These are phyloP conservation scores for Galagoides demidoff DNA, from an alignment of 2,797 vertebrate species.

Conservation along the genomic window DNA sequence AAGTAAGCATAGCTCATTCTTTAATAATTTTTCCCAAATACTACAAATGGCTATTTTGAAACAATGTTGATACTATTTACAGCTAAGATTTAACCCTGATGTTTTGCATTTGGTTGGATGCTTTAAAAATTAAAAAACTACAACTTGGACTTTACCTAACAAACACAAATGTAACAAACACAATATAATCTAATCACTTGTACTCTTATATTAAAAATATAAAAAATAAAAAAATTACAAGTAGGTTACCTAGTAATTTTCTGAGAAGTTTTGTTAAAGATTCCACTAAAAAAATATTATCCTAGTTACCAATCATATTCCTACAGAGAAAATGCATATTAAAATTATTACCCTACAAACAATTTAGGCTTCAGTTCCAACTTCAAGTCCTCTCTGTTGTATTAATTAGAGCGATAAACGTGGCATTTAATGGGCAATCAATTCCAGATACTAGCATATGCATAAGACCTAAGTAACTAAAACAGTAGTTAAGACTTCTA, in stretches of 20 bases:
- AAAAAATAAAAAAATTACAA: not conserved
- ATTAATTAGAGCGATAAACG: not conserved
- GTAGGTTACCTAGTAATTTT: constrained; percentile 27
- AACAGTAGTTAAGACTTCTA: constrained; percentile 7
- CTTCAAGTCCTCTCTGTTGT: not conserved
- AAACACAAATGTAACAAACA: too few species aligned
- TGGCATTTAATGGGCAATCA: not conserved
- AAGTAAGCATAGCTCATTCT: constrained; percentile 8
- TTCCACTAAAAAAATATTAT: constrained; percentile 17
- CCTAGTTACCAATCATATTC: constrained; percentile 1
- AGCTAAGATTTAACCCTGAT: constrained; percentile 6
- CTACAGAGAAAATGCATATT: constrained; percentile 53
- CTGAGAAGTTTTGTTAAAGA: constrained; percentile 34
- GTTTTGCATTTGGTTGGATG: constrained; percentile 42
- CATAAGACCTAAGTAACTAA: not conserved
- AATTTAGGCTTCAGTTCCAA: constrained; percentile 20
- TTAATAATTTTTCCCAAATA: constrained; percentile 34
- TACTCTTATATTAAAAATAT: too few species aligned
- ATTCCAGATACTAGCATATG: not conserved
- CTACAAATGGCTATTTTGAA: constrained; percentile 60
- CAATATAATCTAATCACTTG: too few species aligned
- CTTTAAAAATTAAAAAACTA: not conserved
- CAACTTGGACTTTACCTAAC: too few species aligned
- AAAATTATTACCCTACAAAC: not conserved
- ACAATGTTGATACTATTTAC: constrained; percentile 44